Conservation (phyloP, 2,888 invertebrate genomes). For the Phaonia tiefii region DNA sequence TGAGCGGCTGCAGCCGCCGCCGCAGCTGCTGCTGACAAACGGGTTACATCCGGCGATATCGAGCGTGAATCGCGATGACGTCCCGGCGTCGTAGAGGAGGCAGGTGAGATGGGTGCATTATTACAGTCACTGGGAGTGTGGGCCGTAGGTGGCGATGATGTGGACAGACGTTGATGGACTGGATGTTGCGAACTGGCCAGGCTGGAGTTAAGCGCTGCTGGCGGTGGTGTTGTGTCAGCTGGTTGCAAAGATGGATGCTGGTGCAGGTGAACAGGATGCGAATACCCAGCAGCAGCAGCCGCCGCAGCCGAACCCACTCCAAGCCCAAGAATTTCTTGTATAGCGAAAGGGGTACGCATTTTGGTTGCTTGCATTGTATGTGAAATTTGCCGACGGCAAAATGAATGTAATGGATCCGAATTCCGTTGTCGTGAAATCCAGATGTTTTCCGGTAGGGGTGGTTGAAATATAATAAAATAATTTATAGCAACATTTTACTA, state of each 20-base stretch:
- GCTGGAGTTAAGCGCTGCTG: conserved; percentile 53
- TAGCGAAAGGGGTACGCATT: conserved; percentile 80
- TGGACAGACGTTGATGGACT: conserved; percentile 58
- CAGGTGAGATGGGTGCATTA: conserved; percentile 73
- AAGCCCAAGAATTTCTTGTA: conserved; percentile 79
- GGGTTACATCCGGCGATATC: conserved; percentile 77
- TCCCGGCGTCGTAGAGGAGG: conserved; percentile 69
- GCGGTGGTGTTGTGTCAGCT: conserved; percentile 59
- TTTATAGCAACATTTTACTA: neutral
- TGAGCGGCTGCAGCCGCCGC: conserved; percentile 79
- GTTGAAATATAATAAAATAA: no score
- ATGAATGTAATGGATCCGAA: neutral
- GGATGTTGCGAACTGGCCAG: conserved; percentile 17
- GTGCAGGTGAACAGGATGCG: conserved; percentile 69
- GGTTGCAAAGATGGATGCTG: conserved; percentile 52
- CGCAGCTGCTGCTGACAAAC: conserved; percentile 76
- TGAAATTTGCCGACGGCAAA: conserved; percentile 67
- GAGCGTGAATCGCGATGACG: conserved; percentile 74
- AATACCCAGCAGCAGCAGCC: conserved; percentile 73
- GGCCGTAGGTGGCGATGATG: conserved; percentile 66
- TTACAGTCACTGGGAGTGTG: conserved; percentile 68
- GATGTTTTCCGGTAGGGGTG: neutral
- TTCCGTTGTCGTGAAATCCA: neutral
- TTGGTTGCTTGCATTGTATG: conserved; percentile 79
- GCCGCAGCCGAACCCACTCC: conserved; percentile 76